Evolutionary conservation across 2,888 invertebrate species (phyloP).

Genomic region (Rhynchonema sp.): DNA sequence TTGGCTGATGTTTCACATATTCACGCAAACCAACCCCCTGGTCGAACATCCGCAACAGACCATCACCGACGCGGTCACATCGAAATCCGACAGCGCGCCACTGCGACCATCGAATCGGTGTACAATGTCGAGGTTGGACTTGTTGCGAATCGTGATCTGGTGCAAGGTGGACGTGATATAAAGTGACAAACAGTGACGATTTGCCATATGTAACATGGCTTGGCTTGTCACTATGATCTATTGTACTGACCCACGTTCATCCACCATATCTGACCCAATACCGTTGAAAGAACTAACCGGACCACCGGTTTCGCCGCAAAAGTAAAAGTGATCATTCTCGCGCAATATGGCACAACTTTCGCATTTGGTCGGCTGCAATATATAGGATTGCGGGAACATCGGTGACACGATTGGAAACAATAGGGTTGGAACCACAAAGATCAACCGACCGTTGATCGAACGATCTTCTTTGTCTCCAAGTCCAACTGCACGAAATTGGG

Average conservation of each 20-base stretch:
- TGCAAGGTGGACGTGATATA: too few species aligned
- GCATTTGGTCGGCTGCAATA: too few species aligned
- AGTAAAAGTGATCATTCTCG: conserved; percentile 22
- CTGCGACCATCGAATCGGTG: conserved; percentile 69
- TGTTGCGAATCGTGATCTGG: conserved; percentile 51
- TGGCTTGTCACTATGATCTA: too few species aligned
- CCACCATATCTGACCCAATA: too few species aligned
- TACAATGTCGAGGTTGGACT: conserved; percentile 51
- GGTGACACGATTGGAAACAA: too few species aligned
- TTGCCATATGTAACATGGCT: too few species aligned
- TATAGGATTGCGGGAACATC: too few species aligned
- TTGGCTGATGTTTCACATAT: too few species aligned
- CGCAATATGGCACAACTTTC: conserved; percentile 8
- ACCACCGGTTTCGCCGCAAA: conserved; percentile 9
- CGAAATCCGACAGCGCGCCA: conserved; percentile 78
- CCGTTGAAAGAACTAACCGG: too few species aligned
- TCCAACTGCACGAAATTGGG: not conserved
- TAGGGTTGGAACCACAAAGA: too few species aligned
- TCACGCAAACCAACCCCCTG: conserved; percentile 35
- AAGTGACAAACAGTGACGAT: too few species aligned
- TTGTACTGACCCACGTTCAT: not conserved
- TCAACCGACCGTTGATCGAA: not conserved
- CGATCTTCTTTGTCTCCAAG: not conserved
- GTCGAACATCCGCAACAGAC: conserved; percentile 86
- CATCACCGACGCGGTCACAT: conserved; percentile 77